Base-by-base conservation (phyloP, 1,140 invertebrate genomes). In the Drosophila bocqueti region DNA sequence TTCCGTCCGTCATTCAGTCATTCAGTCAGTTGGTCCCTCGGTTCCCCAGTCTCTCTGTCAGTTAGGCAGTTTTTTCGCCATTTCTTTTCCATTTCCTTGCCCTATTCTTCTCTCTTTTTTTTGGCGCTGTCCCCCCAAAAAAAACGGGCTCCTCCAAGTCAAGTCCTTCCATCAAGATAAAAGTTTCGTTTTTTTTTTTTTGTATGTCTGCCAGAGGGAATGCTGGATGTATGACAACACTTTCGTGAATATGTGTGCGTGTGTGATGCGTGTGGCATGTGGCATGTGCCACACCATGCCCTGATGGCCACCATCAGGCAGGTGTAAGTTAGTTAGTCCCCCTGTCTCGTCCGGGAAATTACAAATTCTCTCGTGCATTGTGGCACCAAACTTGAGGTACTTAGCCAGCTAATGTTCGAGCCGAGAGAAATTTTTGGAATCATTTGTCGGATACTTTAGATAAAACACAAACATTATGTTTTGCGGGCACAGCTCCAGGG, bases 1-100 rank as follows among this genome's bases (percentile, higher is more conserved):
- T 80, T 55, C 79, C 74, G 78, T 78, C 79, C 71, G 78, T 79
- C 62, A 50, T 58, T 78, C 78, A 72, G 59, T 79, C 79, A 78
- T 46, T 76, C 60, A 52, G 59, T 72, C 63, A 52, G 63, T 74
- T 49, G 38, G 63, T 59, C 61, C 49, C 49, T 67, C 49, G 46
- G 78, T 58, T 79, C 72, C 69, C 67, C 68, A 67, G 42, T 68
- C 60, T 47, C 45, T 74, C 49, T 73, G 62, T 68, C 81, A 66
- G 63, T 71, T 68, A 55, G 75, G 62, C 78, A 79, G 54, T 54
- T 69, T 60, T 60, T 74, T 60, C 24, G 50, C 38, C 62, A 42
- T 52, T 67, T 31, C 47, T 34, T 52, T 65, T 26, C 52, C 69
- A 73, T 63, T 74, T 75, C 36, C 49, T 52, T 47, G 38, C 55